A percentile compares a stretch with the other conserved stretches of the same genome.
phyloP scores from a whole-genome alignment of 2,888 invertebrate genomes.

The Portevinia maculata region DNA sequence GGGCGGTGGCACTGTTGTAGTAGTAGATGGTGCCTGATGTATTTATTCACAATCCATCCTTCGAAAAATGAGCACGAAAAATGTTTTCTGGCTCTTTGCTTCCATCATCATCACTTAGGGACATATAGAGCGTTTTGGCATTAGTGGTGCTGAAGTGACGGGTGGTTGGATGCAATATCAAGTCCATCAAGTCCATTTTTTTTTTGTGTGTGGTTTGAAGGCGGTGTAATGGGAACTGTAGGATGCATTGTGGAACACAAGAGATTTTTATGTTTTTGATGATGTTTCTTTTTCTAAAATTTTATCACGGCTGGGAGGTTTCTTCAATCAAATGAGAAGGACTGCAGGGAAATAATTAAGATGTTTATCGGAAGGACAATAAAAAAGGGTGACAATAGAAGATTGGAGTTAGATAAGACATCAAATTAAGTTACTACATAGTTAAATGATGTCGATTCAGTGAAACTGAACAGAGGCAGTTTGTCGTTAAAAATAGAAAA shows the following conservation, averaged over 20 bases:
- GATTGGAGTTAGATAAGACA: background rate
- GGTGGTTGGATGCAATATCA: constrained; percentile 9
- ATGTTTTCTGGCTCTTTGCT: constrained; percentile 63
- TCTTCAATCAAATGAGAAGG: background rate
- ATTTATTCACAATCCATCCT: constrained; percentile 54
- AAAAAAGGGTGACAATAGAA: background rate
- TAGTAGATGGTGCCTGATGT: too few species aligned
- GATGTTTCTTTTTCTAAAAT: background rate
- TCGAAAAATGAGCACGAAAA: constrained; percentile 55
- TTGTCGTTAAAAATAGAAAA: too few species aligned
- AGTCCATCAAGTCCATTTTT: constrained; percentile 39
- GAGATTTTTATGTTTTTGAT: constrained; percentile 26
- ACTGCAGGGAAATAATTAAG: background rate
- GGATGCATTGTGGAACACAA: constrained; percentile 36
- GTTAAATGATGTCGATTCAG: too few species aligned
- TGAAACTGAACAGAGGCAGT: too few species aligned
- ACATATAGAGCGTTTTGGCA: constrained; percentile 40
- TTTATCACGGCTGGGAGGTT: background rate
- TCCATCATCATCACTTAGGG: constrained; percentile 64
- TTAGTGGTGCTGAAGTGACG: background rate
- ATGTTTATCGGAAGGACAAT: background rate
- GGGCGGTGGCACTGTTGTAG: constrained; percentile 6
- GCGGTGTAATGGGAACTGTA: constrained; percentile 6
- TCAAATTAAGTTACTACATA: too few species aligned
- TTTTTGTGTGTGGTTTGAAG: constrained; percentile 22